Conservation (phyloP, 2,888 invertebrate genomes). For the Pardosa pseudoannulata region DNA sequence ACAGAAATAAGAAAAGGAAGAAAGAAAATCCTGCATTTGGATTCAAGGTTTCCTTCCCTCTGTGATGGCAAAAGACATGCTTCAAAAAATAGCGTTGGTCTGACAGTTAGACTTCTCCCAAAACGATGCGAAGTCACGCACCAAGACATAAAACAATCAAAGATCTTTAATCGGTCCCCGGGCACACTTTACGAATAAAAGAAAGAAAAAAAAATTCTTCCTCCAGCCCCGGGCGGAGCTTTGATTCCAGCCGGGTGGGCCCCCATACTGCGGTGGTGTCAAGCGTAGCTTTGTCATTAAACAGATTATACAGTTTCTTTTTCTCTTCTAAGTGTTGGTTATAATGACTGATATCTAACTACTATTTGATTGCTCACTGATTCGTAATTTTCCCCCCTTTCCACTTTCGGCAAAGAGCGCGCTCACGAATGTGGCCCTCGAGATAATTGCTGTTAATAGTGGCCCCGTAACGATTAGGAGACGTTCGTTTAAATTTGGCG, state of each 20-base stretch:
- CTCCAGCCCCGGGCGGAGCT: conserved; percentile 31
- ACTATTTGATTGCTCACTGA: conserved; percentile 41
- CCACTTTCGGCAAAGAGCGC: neutral
- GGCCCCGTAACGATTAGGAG: neutral
- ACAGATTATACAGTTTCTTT: conserved; percentile 13
- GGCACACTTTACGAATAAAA: conserved; percentile 36
- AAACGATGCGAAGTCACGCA: conserved; percentile 57
- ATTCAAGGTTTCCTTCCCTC: neutral
- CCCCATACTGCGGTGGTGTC: conserved; percentile 16
- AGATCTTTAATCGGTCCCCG: conserved; percentile 44
- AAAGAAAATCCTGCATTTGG: neutral
- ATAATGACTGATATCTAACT: conserved; percentile 42
- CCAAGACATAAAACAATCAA: conserved; percentile 36
- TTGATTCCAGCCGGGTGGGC: conserved; percentile 23
- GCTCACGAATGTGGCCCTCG: neutral
- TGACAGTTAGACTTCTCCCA: conserved; percentile 22
- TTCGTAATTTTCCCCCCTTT: neutral
- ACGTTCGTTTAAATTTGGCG: conserved; percentile 24
- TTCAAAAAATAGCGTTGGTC: neutral
- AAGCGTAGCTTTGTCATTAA: conserved; percentile 12
- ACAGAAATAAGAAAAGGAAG: neutral
- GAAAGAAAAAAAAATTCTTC: no score
- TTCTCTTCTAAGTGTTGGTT: conserved; percentile 28
- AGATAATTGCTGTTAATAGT: conserved; percentile 20
- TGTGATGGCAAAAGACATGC: conserved; percentile 51